Conservation (phyloP, 2,888 invertebrate genomes). For the Iphiclides podalirius region DNA sequence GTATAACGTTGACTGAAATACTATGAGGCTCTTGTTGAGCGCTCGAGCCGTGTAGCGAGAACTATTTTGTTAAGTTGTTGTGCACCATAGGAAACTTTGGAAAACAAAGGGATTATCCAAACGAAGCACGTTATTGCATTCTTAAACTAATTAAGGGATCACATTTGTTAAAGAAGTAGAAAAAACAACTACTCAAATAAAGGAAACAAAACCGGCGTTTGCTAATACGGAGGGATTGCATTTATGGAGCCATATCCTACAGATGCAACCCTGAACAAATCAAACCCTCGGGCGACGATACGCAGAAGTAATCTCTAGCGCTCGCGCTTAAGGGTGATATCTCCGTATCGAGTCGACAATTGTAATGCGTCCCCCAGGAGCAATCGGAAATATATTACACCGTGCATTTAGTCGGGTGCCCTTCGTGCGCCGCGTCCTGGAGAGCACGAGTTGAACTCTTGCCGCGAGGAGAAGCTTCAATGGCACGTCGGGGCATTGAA, state of each 20-base stretch:
- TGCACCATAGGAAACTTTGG: not conserved
- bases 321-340: slow-evolving; percentile 12
- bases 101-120: no score
- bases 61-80: not conserved
- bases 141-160: no score
- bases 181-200: no score
- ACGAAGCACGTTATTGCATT: no score
- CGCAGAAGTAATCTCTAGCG: not conserved
- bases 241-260: slow-evolving; percentile 15
- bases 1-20: not conserved
- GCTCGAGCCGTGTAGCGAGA: not conserved
- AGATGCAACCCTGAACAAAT: slow-evolving; percentile 16
- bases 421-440: slow-evolving; percentile 31
- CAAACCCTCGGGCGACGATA: not conserved
- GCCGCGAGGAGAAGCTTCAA: slow-evolving; percentile 55
- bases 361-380: slow-evolving; percentile 22
- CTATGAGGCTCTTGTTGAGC: not conserved
- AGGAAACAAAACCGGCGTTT: not conserved
- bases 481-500: slow-evolving; percentile 72
- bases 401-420: slow-evolving; percentile 24
- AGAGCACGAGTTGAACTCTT: slow-evolving; percentile 40
- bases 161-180: no score
- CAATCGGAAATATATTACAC: slow-evolving; percentile 34
- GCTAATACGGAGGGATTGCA: slow-evolving; percentile 10
- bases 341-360: slow-evolving; percentile 4